Percentiles rank a stretch among this genome's conserved stretches.
Evolutionary conservation across 2,797 vertebrate species (phyloP).

Genomic region (Falco peregrinus): DNA sequence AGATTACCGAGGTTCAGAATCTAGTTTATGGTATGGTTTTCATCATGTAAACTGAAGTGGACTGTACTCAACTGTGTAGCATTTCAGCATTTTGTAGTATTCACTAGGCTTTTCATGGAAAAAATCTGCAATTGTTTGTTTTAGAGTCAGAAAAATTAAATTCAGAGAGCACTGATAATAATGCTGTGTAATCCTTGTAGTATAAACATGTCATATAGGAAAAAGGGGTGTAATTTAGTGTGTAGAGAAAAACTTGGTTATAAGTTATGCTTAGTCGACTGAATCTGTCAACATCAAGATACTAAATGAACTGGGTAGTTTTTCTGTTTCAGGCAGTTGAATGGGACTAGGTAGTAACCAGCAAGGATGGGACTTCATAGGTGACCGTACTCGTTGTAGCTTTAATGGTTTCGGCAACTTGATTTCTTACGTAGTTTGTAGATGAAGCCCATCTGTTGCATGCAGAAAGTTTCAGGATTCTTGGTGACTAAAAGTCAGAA

Average conservation of each 20-base stretch:
- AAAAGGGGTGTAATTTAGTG: neutral
- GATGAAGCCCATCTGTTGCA: neutral
- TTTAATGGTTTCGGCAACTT: slow-evolving; percentile 18
- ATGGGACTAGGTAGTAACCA: neutral
- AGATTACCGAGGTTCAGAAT: neutral
- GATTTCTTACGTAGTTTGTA: neutral
- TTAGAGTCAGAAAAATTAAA: neutral
- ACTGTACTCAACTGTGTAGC: neutral
- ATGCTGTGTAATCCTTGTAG: neutral
- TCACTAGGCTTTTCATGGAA: neutral
- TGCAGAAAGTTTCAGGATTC: slow-evolving; percentile 12
- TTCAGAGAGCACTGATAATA: neutral
- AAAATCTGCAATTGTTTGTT: neutral
- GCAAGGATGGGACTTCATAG: neutral
- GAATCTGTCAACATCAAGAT: neutral
- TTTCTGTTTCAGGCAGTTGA: neutral
- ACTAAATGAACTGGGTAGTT: neutral
- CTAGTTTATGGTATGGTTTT: neutral
- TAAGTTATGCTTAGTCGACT: neutral
- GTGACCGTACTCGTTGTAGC: neutral
- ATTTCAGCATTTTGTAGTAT: neutral
- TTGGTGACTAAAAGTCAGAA: neutral
- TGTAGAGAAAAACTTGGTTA: neutral
- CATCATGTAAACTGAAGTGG: neutral
- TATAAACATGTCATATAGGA: neutral